Conservation (phyloP, 37 sponge, comb jelly and placozoan species). For the Eunapius fragilis region DNA sequence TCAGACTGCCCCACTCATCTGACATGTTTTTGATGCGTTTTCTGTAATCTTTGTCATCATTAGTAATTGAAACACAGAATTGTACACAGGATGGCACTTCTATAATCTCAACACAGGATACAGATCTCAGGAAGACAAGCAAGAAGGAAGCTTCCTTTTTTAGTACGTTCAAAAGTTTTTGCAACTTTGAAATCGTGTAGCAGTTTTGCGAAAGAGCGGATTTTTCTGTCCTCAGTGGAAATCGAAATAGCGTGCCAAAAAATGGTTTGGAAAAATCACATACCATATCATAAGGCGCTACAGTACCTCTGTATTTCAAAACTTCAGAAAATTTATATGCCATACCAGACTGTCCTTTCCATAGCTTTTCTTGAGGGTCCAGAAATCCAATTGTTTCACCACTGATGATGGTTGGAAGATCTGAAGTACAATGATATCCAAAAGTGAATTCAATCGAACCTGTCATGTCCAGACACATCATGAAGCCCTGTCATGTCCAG, state of each 20-base stretch:
- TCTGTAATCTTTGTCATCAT: not conserved
- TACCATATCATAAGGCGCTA: conserved; percentile 38
- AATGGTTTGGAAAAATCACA: conserved; percentile 5
- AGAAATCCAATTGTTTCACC: conserved; percentile 32
- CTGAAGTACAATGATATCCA: conserved; percentile 11
- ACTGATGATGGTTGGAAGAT: conserved; percentile 69
- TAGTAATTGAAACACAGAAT: not conserved
- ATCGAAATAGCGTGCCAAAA: conserved; percentile 57
- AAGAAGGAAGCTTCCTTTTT: conserved; percentile 22
- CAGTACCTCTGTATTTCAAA: not conserved
- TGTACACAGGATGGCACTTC: not conserved
- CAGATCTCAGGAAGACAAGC: conserved; percentile 41
- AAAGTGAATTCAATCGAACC: too few relatives aligned
- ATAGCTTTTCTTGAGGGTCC: conserved; percentile 58
- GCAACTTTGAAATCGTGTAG: not conserved
- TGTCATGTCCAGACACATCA: too few relatives aligned
- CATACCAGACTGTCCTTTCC: not conserved
- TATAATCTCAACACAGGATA: conserved; percentile 6
- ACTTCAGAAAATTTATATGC: not conserved
- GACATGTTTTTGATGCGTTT: too few relatives aligned
- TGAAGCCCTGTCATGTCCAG: too few relatives aligned
- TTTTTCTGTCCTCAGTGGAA: conserved; percentile 45
- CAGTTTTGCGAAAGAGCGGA: conserved; percentile 16
- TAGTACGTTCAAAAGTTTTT: conserved; percentile 8
- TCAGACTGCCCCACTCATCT: not conserved